A percentile compares a stretch with the other conserved stretches of the same genome.
Conservation (phyloP, 92 coral and sea anemone genomes). For the Diadumene lineata region DNA sequence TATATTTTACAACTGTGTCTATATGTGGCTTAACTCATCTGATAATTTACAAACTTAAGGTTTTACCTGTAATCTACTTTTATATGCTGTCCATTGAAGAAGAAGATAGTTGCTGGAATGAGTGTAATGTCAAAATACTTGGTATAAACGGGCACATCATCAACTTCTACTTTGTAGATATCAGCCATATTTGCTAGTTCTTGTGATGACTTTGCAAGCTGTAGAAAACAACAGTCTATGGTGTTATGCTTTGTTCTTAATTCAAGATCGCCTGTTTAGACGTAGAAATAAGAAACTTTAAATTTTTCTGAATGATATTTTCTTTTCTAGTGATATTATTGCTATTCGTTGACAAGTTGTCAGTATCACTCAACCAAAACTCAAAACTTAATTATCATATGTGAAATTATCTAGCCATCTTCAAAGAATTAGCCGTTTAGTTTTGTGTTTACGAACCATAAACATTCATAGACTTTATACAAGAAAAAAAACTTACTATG, state of each 20-base stretch:
- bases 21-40: no score
- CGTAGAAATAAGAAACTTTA: no score
- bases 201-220: slow-evolving; percentile 95
- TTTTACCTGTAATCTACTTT: slow-evolving; percentile 98
- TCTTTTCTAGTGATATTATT: no score
- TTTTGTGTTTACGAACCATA: background rate
- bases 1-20: no score
- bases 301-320: no score
- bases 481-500: slow-evolving; percentile 86
- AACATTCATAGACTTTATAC: no score
- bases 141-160: slow-evolving; percentile 86
- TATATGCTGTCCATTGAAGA: slow-evolving; percentile 99
- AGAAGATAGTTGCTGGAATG: slow-evolving; percentile 94
- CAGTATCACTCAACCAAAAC: no score
- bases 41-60: background rate
- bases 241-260: background rate
- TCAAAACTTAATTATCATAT: no score
- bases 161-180: slow-evolving; percentile 83
- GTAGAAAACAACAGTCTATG: background rate
- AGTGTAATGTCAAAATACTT: slow-evolving; percentile 94
- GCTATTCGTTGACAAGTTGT: no score
- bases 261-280: background rate
- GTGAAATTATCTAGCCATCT: no score
- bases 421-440: no score
- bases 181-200: slow-evolving; percentile 96